These are phyloP conservation scores for Pipistrellus nathusii DNA, from an alignment of 2,797 vertebrate species.

Conservation along the genomic window DNA sequence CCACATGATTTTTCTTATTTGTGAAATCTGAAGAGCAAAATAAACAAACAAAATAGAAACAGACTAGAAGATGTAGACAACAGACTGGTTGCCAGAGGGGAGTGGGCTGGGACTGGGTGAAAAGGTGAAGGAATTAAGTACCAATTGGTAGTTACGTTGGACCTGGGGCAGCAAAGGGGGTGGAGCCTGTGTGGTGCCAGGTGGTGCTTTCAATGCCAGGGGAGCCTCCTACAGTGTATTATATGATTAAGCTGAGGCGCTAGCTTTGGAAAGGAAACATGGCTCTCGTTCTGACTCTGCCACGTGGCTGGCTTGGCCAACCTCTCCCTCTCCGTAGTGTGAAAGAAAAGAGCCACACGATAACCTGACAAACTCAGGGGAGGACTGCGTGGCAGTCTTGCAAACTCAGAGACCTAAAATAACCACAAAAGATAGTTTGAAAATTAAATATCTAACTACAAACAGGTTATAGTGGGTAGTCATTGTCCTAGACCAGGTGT, in stretches of 20 bases:
- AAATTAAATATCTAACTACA: too few species aligned
- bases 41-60: not conserved
- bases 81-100: not conserved
- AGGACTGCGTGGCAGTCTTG: too few species aligned
- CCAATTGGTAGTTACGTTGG: not conserved
- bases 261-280: not conserved
- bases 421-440: too few species aligned
- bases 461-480: too few species aligned
- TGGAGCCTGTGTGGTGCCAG: not conserved
- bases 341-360: too few species aligned
- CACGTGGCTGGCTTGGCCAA: not conserved
- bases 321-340: not conserved
- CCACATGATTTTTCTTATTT: not conserved
- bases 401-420: too few species aligned
- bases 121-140: not conserved
- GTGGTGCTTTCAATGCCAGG: not conserved
- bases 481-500: too few species aligned
- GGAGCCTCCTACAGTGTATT: not conserved
- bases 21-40: not conserved
- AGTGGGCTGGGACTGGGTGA: not conserved
- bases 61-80: not conserved
- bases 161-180: not conserved
- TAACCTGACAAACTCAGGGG: too few species aligned
- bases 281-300: not conserved
- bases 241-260: not conserved